Evolutionary conservation across 1,140 invertebrate genomes (phyloP).

Genomic region (Listronotus oregonensis): DNA sequence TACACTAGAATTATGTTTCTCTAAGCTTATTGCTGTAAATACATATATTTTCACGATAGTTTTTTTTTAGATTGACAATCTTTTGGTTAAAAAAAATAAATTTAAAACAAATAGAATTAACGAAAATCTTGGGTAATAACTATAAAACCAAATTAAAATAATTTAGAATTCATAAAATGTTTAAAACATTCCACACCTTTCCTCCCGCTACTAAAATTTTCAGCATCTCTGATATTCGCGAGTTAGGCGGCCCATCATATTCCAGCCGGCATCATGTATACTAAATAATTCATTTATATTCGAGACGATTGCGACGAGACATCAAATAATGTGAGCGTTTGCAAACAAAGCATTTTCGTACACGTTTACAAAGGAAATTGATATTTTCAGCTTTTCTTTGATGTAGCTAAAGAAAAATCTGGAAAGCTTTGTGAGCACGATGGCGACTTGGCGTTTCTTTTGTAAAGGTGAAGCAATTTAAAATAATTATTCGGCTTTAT

Average conservation of each 20-base stretch:
- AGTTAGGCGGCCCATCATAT: conserved; percentile 24
- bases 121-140: too few species aligned
- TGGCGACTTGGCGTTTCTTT: conserved; percentile 23
- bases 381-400: conserved; percentile 36
- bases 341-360: conserved; percentile 36
- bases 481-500: conserved; percentile 29
- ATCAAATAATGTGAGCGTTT: conserved; percentile 34
- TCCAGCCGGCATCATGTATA: conserved; percentile 33
- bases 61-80: too few species aligned
- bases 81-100: too few species aligned
- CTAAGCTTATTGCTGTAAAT: too few species aligned
- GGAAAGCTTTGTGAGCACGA: conserved; percentile 25
- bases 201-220: background rate
- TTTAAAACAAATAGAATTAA: too few species aligned
- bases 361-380: conserved; percentile 38
- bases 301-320: conserved; percentile 33
- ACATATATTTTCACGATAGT: too few species aligned
- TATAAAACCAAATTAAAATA: too few species aligned
- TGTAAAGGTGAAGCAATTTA: conserved; percentile 33
- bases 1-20: too few species aligned
- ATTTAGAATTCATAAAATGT: too few species aligned
- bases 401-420: conserved; percentile 32
- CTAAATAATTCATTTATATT: conserved; percentile 40
- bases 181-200: too few species aligned
- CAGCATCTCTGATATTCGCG: conserved; percentile 16